phyloP scores from a whole-genome alignment of 2,888 invertebrate genomes.

The Dryocosmus kuriphilus region DNA sequence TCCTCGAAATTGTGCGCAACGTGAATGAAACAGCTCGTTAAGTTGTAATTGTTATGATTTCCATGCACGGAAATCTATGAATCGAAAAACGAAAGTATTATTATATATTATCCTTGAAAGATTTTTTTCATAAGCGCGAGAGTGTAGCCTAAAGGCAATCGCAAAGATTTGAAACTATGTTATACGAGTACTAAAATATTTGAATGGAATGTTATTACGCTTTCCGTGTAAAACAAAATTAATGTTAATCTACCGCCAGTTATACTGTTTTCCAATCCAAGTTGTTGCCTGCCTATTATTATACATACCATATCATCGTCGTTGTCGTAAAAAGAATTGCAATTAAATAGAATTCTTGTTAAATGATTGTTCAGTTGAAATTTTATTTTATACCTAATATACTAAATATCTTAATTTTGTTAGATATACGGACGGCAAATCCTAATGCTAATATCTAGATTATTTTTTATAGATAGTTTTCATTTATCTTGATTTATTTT shows the following conservation, averaged over 20 bases:
- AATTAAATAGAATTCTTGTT: conserved; percentile 62
- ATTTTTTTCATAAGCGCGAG: conserved; percentile 28
- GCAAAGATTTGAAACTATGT: conserved; percentile 30
- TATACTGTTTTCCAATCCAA: conserved; percentile 58
- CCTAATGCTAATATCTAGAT: background rate
- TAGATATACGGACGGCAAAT: background rate
- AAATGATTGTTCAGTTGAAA: conserved; percentile 31
- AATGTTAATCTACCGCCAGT: conserved; percentile 56
- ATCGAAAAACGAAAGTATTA: conserved; percentile 39
- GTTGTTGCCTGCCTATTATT: conserved; percentile 59
- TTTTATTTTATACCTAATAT: background rate
- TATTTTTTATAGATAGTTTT: background rate
- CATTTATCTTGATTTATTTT: background rate
- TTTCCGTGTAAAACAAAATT: conserved; percentile 52
- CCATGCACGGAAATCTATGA: conserved; percentile 26
- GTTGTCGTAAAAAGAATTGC: conserved; percentile 56
- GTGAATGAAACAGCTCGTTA: conserved; percentile 28
- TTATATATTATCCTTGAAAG: conserved; percentile 35
- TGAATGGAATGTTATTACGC: conserved; percentile 56
- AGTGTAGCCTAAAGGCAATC: conserved; percentile 29
- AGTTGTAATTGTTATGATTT: conserved; percentile 11
- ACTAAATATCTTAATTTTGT: background rate
- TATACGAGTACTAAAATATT: conserved; percentile 46
- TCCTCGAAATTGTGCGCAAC: conserved; percentile 15
- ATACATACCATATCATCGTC: conserved; percentile 72